Evolutionary conservation across 2,888 invertebrate genomes (phyloP).

Genomic region (Stegana nigrithorax): DNA sequence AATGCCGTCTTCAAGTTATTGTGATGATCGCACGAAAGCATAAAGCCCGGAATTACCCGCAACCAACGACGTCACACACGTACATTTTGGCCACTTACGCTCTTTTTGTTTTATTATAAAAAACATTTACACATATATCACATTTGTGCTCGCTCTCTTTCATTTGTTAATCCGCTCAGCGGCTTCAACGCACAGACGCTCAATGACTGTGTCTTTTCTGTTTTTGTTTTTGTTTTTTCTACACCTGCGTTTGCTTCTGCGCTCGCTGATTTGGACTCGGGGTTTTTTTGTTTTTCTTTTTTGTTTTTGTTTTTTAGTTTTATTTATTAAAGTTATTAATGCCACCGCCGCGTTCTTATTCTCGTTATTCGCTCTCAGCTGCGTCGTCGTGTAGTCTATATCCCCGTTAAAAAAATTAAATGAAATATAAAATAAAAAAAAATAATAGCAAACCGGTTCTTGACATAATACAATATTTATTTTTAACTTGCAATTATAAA

Average conservation of each 20-base stretch:
- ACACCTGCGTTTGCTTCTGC: conserved; percentile 1
- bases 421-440: conserved; percentile 30
- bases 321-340: conserved; percentile 22
- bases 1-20: neutral
- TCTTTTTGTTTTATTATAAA: too few relatives aligned
- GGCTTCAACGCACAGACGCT: conserved; percentile 36
- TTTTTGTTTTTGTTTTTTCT: conserved; percentile 10
- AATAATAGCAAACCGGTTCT: conserved; percentile 46
- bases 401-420: conserved; percentile 19
- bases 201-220: conserved; percentile 18
- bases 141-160: neutral
- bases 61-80: conserved; percentile 44
- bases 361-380: neutral
- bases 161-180: neutral
- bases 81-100: neutral
- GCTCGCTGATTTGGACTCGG: conserved; percentile 4
- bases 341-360: neutral
- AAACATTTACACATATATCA: too few relatives aligned
- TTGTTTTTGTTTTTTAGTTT: conserved; percentile 25
- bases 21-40: conserved; percentile 53
- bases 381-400: conserved; percentile 10
- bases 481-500: neutral
- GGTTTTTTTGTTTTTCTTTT: conserved; percentile 10
- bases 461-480: conserved; percentile 12
- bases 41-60: conserved; percentile 60